phyloP scores from a whole-genome alignment of 2,797 vertebrate species.

The Notamacropus eugenii region DNA sequence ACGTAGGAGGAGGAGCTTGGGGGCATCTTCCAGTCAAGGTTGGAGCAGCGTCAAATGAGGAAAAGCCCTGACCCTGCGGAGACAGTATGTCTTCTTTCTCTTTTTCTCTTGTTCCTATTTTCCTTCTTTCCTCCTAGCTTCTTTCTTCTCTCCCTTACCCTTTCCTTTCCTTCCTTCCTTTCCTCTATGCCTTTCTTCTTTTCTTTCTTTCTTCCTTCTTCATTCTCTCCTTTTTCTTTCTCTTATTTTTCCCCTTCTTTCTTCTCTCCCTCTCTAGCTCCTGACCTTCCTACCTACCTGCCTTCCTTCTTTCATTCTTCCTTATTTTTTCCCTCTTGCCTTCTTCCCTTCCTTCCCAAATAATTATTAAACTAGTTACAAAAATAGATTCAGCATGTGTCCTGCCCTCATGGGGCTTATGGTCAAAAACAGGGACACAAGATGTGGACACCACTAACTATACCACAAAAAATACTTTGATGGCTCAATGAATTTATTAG shows the following conservation, averaged over 20 bases:
- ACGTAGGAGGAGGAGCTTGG: not conserved
- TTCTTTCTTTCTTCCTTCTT: not conserved
- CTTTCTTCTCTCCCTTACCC: not conserved
- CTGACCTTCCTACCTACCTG: not conserved
- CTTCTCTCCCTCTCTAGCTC: not conserved
- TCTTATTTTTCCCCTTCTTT: not conserved
- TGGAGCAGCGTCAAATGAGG: not conserved
- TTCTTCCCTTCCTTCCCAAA: conserved; percentile 7
- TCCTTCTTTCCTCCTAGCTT: not conserved
- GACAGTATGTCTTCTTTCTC: not conserved
- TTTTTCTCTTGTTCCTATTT: not conserved
- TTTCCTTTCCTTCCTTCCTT: not conserved
- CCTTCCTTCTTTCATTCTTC: not conserved
- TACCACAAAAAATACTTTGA: conserved; percentile 61
- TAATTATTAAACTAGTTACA: conserved; percentile 16
- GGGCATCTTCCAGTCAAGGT: not conserved
- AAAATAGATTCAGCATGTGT: conserved; percentile 51
- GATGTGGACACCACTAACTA: conserved; percentile 72
- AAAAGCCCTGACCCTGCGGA: not conserved
- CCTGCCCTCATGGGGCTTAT: conserved; percentile 68
- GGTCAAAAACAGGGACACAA: conserved; percentile 50
- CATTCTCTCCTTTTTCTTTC: no score
- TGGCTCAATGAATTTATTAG: not conserved
- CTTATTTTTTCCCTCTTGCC: not conserved
- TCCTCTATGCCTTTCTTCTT: not conserved